Conservation (phyloP, 1,140 invertebrate genomes). For the Linepithema humile region DNA sequence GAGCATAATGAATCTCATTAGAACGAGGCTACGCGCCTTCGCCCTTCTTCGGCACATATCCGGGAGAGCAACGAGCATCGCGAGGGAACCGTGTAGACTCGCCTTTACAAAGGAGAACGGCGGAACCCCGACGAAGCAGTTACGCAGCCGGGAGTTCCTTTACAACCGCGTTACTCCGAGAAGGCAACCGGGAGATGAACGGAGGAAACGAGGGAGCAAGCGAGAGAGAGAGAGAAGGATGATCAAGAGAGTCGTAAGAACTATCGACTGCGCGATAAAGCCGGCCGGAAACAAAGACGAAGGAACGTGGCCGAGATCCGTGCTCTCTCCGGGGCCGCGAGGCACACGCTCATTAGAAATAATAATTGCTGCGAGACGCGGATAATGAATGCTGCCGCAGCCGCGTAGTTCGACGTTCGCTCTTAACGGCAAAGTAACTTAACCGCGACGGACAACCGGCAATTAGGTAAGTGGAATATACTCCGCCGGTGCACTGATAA, state of each 20-base stretch:
- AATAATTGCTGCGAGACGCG: constrained; percentile 60
- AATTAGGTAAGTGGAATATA: constrained; percentile 55
- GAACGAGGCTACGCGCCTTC: too few relatives aligned
- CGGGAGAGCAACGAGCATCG: neutral
- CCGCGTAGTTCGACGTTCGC: constrained; percentile 22
- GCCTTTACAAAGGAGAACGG: constrained; percentile 14
- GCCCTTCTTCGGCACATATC: too few relatives aligned
- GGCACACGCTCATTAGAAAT: constrained; percentile 69
- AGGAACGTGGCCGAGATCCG: neutral
- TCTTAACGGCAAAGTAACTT: constrained; percentile 21
- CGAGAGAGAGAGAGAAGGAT: neutral
- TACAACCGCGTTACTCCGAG: constrained; percentile 57
- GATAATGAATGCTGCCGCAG: constrained; percentile 59
- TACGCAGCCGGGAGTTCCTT: constrained; percentile 60
- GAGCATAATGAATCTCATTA: too few relatives aligned
- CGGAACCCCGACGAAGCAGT: constrained; percentile 21
- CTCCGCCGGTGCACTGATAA: neutral
- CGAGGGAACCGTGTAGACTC: neutral
- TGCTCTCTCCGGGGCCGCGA: constrained; percentile 18
- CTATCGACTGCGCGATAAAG: neutral
- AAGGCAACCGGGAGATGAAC: constrained; percentile 26
- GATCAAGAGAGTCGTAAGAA: neutral
- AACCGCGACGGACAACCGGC: constrained; percentile 25
- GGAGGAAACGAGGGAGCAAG: too few relatives aligned
- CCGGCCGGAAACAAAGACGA: neutral